Percentiles rank a stretch among this genome's conserved stretches.
Conservation (phyloP, 2,888 invertebrate genomes). For the Plagiodera versicolora region DNA sequence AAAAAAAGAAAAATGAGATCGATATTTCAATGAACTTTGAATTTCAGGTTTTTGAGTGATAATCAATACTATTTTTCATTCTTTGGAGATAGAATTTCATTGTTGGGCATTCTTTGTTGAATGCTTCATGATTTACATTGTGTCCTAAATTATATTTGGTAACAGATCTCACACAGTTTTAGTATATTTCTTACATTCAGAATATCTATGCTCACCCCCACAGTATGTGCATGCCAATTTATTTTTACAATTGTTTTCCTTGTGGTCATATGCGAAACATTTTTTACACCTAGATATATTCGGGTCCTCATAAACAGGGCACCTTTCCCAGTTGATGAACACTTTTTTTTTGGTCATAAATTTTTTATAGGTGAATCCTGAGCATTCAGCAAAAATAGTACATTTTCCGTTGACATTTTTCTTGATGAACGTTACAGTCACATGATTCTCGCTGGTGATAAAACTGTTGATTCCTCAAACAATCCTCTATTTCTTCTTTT, state of each 20-base stretch:
- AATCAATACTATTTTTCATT: neutral
- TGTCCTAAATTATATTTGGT: neutral
- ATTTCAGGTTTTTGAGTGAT: neutral
- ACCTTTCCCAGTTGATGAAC: constrained; percentile 3
- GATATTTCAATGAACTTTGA: neutral
- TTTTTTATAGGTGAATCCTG: neutral
- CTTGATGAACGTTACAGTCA: constrained; percentile 1
- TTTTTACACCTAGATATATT: neutral
- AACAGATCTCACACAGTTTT: neutral
- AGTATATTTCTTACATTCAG: constrained; percentile 2
- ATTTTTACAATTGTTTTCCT: neutral
- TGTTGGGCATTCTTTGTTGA: constrained; percentile 4
- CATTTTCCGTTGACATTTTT: neutral
- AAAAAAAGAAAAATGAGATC: neutral
- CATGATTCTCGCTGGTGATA: neutral
- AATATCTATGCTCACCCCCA: neutral
- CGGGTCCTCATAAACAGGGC: constrained; percentile 7
- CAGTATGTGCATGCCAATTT: neutral
- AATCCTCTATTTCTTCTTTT: constrained; percentile 7
- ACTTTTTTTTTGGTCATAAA: constrained; percentile 7
- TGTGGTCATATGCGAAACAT: constrained; percentile 10
- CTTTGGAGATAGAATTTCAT: neutral
- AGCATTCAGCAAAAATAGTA: constrained; percentile 13
- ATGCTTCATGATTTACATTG: constrained; percentile 8
- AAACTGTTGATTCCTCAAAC: constrained; percentile 6